These are phyloP conservation scores for Thalassophryne amazonica DNA, from an alignment of 2,797 vertebrate species.

Conservation along the genomic window DNA sequence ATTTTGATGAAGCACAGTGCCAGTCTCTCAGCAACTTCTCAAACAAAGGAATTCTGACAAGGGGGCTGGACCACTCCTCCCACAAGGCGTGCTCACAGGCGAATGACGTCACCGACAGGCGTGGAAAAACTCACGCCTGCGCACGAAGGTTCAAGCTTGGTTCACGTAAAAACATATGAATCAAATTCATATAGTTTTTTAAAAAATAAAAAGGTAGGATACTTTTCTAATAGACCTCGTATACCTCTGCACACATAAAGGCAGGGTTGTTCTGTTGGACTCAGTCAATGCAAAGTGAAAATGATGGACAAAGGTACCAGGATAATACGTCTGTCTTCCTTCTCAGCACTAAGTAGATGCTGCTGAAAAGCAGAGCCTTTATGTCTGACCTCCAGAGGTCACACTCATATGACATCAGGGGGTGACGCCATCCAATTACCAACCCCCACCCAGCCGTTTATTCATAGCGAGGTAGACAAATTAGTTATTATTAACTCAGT, in stretches of 20 bases:
- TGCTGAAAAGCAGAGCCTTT: conserved; percentile 70
- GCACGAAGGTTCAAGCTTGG: no score
- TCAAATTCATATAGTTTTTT: no score
- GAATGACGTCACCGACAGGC: no score
- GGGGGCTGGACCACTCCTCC: no score
- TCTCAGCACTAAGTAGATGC: conserved; percentile 62
- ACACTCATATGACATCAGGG: conserved; percentile 11
- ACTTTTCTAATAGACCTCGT: conserved; percentile 19
- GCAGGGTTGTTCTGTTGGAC: conserved; percentile 56
- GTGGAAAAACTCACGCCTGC: no score
- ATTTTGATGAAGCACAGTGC: no score
- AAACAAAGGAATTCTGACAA: no score
- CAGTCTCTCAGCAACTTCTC: no score
- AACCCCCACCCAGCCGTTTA: conserved; percentile 5
- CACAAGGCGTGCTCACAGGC: no score
- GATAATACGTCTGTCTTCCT: conserved; percentile 48
- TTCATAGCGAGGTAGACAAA: conserved; percentile 5
- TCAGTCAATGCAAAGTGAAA: conserved; percentile 47
- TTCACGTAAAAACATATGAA: no score
- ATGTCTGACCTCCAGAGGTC: conserved; percentile 67
- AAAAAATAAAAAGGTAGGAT: no score
- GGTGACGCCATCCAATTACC: conserved; percentile 1
- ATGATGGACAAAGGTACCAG: conserved; percentile 50
- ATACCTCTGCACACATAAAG: conserved; percentile 51
- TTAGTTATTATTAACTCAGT: background rate